These are phyloP conservation scores for Paratilapia polleni DNA, from an alignment of 2,113 vertebrate genomes.

Conservation along the genomic window DNA sequence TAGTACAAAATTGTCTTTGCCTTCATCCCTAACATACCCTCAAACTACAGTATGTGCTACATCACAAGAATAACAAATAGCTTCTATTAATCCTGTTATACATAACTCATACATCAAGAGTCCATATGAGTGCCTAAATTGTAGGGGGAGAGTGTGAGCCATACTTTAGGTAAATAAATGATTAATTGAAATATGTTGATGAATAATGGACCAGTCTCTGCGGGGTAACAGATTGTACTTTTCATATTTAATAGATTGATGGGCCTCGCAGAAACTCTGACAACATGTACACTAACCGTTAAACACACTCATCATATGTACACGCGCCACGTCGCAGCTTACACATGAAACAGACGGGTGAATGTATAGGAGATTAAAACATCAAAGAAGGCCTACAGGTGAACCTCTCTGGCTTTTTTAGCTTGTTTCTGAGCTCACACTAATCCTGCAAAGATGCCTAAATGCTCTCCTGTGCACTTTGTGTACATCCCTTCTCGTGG, in stretches of 20 bases:
- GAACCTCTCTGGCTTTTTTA: not conserved
- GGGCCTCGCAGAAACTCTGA: slow-evolving; percentile 46
- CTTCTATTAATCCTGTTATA: slow-evolving; percentile 59
- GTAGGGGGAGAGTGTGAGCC: slow-evolving; percentile 11
- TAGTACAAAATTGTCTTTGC: slow-evolving; percentile 42
- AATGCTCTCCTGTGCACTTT: slow-evolving; percentile 25
- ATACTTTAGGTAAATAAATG: slow-evolving; percentile 74
- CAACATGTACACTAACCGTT: slow-evolving; percentile 38
- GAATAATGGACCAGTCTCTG: slow-evolving; percentile 76
- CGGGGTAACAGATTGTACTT: slow-evolving; percentile 78
- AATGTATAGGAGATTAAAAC: slow-evolving; percentile 31
- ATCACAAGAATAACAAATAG: slow-evolving; percentile 49
- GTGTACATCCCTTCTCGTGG: slow-evolving; percentile 21
- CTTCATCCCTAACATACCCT: slow-evolving; percentile 15
- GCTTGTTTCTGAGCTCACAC: slow-evolving; percentile 14
- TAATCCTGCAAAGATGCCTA: slow-evolving; percentile 52
- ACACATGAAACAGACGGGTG: slow-evolving; percentile 3
- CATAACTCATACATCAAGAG: slow-evolving; percentile 26
- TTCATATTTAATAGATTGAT: slow-evolving; percentile 79
- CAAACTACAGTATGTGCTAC: slow-evolving; percentile 2
- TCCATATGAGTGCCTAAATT: not conserved
- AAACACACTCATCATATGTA: slow-evolving; percentile 10
- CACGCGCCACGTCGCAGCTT: not conserved
- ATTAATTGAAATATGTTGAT: slow-evolving; percentile 76
- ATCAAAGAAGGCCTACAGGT: slow-evolving; percentile 20